Base-by-base conservation (phyloP, 2,113 vertebrate species). In the Menura novaehollandiae region DNA sequence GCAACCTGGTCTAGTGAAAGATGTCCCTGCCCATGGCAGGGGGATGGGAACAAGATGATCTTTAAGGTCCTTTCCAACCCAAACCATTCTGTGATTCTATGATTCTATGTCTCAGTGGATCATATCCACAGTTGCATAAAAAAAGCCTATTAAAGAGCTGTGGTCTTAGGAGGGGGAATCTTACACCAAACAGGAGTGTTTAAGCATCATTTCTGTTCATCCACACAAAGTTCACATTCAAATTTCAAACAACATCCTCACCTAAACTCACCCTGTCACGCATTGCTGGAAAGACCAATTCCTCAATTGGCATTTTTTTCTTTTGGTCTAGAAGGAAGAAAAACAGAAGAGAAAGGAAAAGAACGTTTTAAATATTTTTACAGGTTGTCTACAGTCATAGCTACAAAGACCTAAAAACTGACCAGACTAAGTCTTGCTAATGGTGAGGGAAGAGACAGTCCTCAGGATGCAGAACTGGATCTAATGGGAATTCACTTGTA, bases 381-480 rank as follows among this genome's bases (percentile, higher is more conserved):
- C 10, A 49, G 23, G 4, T 41, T 59, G 37, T 24, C 44, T 21
- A 24, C 4, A 49, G 18, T 51, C 35, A 28, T 20, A 28, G 11
- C 46, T 41, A 41, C 22, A 60, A 10, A 46, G 22, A 66, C 8
- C 15, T 39, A 37, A 83, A 55, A 79, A 10, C 8, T 27, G 32
- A 53, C 22, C 19, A 77, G 20, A 33, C 13, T 8, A 53, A 49
- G 28, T n/a, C 37, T 80, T 49, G 35, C 11, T 78, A 83, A 83
- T 0, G 0, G 7, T 30, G 33, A 81, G 47, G 32, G 18, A 74
- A 33, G 32, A 60, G 30, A 27, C 2, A 43, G n/a, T 52, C 33
- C 7, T 49, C 35, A 71, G 37, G 30, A 55, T 83, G 1, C 24
- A 62, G 77, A 62, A 62, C 26, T 58, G 62, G 26, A 56, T 83